Base-by-base conservation (phyloP, 2,113 vertebrate species). In the Sebastes fasciatus region DNA sequence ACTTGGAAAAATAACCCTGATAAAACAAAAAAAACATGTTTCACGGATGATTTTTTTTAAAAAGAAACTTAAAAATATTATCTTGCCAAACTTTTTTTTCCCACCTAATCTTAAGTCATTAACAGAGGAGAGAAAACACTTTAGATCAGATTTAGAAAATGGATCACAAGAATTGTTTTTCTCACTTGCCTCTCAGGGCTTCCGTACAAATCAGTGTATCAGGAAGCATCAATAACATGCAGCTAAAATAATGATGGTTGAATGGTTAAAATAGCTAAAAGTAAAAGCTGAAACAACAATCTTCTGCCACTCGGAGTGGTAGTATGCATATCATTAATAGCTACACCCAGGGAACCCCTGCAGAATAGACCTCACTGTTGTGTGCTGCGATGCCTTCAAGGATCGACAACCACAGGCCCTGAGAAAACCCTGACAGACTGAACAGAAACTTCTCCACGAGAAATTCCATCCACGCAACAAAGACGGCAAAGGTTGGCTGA, bases 401-500 rank as follows among this genome's bases (percentile, higher is more conserved):
- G 26, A 58, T 51, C 34, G 8, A 64, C 66, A 46, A 17, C 34
- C 13, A 12, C 10, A 5, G 26, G 40, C 48, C 51, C 17, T 60
- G 64, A 80, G 52, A 78, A 81, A 61, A 34, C 61, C 69, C 58
- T 9, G 52, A 77, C 46, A 48, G 61, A 72, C 69, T 73, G 40
- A 49, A 67, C 26, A 55, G 58, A 77, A 79, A 71, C 46, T 16
- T 62, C 49, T 78, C 17, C 23, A 16, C 7, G 1, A 55, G 26
- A 68, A 74, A 76, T 71, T 80, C 83, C 12, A 23, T 70, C 70
- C 63, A 11, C 2, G 52, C 77, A 49, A 86, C 71, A 87, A 78
- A 84, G 80, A 63, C 60, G 49, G 67, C 67, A 54, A 71, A 73
- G 13, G 54, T 74, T 46, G 67, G 21, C 75, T 40, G 12, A 54